Evolutionary conservation across 2,797 vertebrate species (phyloP), one percentile per base, ranked within the genome.

Genomic region (Sciurus carolinensis): DNA sequence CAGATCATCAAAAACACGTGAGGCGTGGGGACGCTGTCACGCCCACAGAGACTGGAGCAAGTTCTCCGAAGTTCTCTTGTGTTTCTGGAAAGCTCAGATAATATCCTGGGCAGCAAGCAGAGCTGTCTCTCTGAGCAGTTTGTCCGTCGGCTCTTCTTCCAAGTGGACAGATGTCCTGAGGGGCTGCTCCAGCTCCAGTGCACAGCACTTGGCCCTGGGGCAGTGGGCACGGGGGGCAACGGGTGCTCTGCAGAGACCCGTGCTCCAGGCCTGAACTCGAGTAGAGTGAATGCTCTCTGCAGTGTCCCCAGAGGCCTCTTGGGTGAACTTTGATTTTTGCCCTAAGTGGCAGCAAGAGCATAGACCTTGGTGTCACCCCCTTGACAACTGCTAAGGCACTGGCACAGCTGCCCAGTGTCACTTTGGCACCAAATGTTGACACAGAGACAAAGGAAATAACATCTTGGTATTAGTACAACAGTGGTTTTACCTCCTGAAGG

Each of bases 331-430:
- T 14, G 33, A 1, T 36, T 44, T 73, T 69, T 17, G 36, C 42
- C 4, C 17, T 42, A 24, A 39, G 87, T 7, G 5, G 42, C 83
- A 11, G 47, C 15, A 79, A 62, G 47, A 44, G 36, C 36, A 3
- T 3, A n/a, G 20, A 9, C 3, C n/a, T 15, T 15, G 39, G 59
- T 59, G 28, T 15, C 22, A 2, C 47, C 0, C 0, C 18, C 28
- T 6, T 0, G 1, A 17, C 2, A 8, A 3, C 12, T 59, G 30
- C 80, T 75, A 0, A 24, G 67, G 54, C 15, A 15, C 79, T 36
- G 1, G 3, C 7, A 39, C 50, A 36, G 8, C 20, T 33, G 2
- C 47, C 39, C 8, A 0, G 24, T 0, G 0, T 14, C 5, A 3
- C 5, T 18, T 42, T 9, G 0, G 17, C 5, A 18, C 10, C 2